phyloP scores from a whole-genome alignment of 2,113 vertebrate species.

The Oryzias woworae region DNA sequence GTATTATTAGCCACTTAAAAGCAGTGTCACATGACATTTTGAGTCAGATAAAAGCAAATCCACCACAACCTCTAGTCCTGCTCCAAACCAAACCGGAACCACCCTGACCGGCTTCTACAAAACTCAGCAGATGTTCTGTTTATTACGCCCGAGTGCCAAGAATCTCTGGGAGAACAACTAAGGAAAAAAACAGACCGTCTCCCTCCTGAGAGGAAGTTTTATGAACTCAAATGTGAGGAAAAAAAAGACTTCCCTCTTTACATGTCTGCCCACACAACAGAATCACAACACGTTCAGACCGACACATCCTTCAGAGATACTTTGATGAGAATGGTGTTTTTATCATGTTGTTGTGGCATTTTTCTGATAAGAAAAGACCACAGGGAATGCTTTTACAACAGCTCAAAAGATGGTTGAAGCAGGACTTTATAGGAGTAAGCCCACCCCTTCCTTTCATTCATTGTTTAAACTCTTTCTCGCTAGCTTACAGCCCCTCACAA shows the following conservation, averaged over 20 bases:
- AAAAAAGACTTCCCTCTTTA: conserved; percentile 43
- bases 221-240: conserved; percentile 43
- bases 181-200: conserved; percentile 35
- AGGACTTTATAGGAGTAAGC: no score
- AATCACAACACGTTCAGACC: conserved; percentile 1
- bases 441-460: no score
- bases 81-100: conserved; percentile 48
- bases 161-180: conserved; percentile 63
- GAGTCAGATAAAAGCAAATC: conserved; percentile 36
- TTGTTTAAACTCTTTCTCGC: no score
- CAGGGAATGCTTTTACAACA: no score
- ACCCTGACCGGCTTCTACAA: conserved; percentile 58
- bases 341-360: no score
- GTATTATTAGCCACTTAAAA: conserved; percentile 43
- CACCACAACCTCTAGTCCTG: conserved; percentile 11
- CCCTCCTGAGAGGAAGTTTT: conserved; percentile 50
- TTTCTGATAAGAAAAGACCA: no score
- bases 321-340: no score
- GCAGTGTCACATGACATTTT: conserved; percentile 31
- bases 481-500: no score
- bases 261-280: conserved; percentile 21
- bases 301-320: background rate
- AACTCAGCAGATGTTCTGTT: conserved; percentile 66
- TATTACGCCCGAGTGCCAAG: conserved; percentile 55
- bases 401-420: no score